Evolutionary conservation across 2,797 vertebrate genomes (phyloP).

Genomic region (Arnoldichthys spilopterus): DNA sequence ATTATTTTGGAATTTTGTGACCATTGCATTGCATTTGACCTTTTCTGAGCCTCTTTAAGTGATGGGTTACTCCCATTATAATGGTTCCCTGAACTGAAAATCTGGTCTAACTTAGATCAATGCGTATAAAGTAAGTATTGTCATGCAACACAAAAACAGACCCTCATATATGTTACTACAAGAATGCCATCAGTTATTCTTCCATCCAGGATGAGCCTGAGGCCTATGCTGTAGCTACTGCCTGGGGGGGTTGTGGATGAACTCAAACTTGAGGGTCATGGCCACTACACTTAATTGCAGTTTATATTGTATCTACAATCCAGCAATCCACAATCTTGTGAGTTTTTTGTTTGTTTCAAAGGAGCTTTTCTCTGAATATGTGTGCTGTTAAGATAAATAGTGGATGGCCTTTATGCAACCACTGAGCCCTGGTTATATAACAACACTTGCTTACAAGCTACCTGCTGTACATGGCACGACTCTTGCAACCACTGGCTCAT

Average conservation of each 20-base stretch:
- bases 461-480: background rate
- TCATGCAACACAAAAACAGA: no score
- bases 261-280: background rate
- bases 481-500: background rate
- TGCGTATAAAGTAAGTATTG: no score
- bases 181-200: no score
- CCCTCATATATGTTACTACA: no score
- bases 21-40: no score
- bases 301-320: background rate
- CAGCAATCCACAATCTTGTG: background rate
- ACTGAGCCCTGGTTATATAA: background rate
- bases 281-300: background rate
- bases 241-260: background rate
- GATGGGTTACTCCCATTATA: no score
- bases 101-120: no score
- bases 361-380: background rate
- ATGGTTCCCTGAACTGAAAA: no score
- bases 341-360: background rate
- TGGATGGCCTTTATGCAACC: background rate
- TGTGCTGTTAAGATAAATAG: background rate
- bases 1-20: no score
- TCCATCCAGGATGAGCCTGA: background rate
- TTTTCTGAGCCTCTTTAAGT: no score
- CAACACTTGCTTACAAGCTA: background rate
- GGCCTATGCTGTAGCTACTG: background rate